Conservation (phyloP, 2,888 invertebrate species). For the Lithosia quadra region DNA sequence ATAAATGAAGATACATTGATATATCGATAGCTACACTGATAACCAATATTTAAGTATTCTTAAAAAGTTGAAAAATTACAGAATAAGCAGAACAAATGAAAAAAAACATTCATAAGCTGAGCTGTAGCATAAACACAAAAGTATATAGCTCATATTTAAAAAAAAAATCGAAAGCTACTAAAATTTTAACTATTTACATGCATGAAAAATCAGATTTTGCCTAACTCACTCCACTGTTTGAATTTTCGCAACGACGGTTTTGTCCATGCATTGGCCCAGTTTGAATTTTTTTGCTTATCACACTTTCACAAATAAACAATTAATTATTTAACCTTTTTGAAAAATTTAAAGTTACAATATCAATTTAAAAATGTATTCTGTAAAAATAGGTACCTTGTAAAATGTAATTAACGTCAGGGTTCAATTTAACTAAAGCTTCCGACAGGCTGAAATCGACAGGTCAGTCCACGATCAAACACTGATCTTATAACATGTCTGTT, state of each 20-base stretch:
- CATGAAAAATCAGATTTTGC: slow-evolving; percentile 13
- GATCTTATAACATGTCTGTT: slow-evolving; percentile 61
- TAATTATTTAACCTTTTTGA: no score
- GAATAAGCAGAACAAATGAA: neutral
- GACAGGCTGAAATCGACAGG: slow-evolving; percentile 27
- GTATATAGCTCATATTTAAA: neutral
- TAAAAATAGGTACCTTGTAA: slow-evolving; percentile 11
- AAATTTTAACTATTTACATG: neutral
- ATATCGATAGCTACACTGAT: neutral
- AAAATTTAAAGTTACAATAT: no score
- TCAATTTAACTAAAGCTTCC: slow-evolving; percentile 25
- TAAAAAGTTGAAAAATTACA: no score
- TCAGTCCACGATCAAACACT: slow-evolving; percentile 41
- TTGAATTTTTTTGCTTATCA: slow-evolving; percentile 61
- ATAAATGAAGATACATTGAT: neutral
- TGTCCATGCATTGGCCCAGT: slow-evolving; percentile 89
- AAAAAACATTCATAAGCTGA: no score
- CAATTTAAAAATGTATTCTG: slow-evolving; percentile 11
- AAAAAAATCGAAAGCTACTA: neutral
- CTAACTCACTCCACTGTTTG: slow-evolving; percentile 73
- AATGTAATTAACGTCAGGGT: neutral
- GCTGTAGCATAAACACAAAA: neutral
- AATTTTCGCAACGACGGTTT: slow-evolving; percentile 81
- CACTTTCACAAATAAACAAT: slow-evolving; percentile 25
- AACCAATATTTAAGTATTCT: no score